These are phyloP conservation scores for Heterohyrax brucei DNA, from an alignment of 2,797 vertebrate genomes.

Conservation along the genomic window DNA sequence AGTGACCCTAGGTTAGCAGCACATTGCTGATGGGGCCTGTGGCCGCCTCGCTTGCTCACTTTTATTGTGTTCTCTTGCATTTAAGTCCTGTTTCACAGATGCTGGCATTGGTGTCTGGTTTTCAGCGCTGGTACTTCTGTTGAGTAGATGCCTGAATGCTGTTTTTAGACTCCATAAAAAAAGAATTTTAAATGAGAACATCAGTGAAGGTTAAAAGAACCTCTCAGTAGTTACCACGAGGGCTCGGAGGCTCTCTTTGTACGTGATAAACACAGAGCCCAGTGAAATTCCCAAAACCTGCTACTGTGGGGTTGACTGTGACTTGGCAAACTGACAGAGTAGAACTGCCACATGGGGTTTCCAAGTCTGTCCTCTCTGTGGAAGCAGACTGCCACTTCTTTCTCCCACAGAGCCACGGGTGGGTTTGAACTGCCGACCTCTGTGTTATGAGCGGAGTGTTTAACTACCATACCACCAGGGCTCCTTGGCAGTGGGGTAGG, in stretches of 20 bases:
- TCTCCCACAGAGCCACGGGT: neutral
- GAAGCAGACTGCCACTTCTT: neutral
- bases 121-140: neutral
- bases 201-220: neutral
- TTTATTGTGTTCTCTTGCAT: neutral
- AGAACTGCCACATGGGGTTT: neutral
- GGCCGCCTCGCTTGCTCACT: neutral
- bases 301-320: neutral
- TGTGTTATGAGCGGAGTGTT: neutral
- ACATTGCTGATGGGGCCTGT: neutral
- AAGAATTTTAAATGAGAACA: constrained; percentile 37
- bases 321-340: neutral
- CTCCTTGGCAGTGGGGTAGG: accelerated
- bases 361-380: neutral
- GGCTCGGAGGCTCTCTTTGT: neutral
- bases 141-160: neutral
- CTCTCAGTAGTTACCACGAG: neutral
- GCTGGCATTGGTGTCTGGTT: neutral
- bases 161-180: constrained; percentile 1
- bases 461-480: neutral
- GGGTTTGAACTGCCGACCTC: neutral
- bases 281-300: neutral
- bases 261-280: neutral
- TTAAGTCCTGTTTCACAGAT: constrained; percentile 23
- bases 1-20: neutral